Evolutionary conservation across 2,113 vertebrate species (phyloP), one percentile per base, ranked within the genome.

Genomic region (Amphilophus citrinellus): DNA sequence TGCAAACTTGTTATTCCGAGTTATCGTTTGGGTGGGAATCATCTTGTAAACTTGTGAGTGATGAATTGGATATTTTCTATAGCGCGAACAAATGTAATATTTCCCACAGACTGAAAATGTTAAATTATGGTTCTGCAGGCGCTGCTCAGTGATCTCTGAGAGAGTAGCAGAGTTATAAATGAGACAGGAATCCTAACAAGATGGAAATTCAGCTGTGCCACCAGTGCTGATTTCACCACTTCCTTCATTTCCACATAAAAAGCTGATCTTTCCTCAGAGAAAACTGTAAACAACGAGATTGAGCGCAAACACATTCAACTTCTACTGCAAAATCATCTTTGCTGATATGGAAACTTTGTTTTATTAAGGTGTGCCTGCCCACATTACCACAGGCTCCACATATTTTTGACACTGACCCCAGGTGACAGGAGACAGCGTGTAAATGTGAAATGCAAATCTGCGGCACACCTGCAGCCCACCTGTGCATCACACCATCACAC

Each of bases 401-500:
- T 50, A 53, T 71, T 53, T 30, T 53, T 50, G 6, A 53, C 24
- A 32, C 9, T 32, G 44, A 53, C 3, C 10, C 47, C 17, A 13
- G 44, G 17, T 71, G 24, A 30, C 44, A 32, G 15, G 9, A 53
- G 39, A 3, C 24, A 8, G 15, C 58, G 30, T 60, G 13, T 24
- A 59, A 2, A 7, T n/a, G 24, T 44, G 0, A 66, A 66, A 44
- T 66, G 37, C 39, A 68, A 68, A 68, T 68, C 22, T 47, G 65
- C 2, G 0, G 47, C 18, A 42, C 65, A 68, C 8, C 65, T 68
- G 18, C 32, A 0, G 22, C 20, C 24, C 32, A 73, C 10, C 1
- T 10, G 11, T 0, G 0, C 24, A 5, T n/a, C 1, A n/a, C 20
- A 32, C 1, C 35, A 2, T 37, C 35, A 9, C 2, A 39, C 7